Conservation (phyloP, 2,888 invertebrate genomes). For the Cantharis flavilabris region DNA sequence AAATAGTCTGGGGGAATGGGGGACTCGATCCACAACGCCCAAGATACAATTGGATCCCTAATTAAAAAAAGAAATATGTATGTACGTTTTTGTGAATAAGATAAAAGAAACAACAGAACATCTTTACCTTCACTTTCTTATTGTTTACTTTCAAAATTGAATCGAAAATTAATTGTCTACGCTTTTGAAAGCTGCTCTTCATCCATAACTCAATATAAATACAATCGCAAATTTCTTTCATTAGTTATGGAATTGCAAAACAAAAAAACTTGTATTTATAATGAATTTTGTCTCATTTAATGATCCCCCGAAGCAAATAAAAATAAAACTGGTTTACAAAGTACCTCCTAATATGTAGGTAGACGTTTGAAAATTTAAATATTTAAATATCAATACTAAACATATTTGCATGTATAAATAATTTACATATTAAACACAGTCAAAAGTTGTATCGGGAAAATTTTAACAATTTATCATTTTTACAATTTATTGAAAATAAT, state of each 20-base stretch:
- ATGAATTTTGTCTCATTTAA: slow-evolving; percentile 3
- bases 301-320: background rate
- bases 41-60: background rate
- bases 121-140: background rate
- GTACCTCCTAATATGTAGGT: slow-evolving; percentile 2
- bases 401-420: background rate
- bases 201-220: background rate
- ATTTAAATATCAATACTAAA: background rate
- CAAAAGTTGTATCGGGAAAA: background rate
- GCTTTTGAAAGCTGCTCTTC: background rate
- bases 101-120: background rate
- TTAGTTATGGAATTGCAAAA: background rate
- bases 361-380: slow-evolving; percentile 3
- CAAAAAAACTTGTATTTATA: slow-evolving; percentile 3
- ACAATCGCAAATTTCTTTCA: background rate
- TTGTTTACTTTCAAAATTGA: background rate
- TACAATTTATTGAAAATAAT: background rate
- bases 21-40: background rate
- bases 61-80: background rate
- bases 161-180: background rate
- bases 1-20: background rate
- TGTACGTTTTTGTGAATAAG: background rate
- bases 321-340: background rate
- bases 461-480: background rate
- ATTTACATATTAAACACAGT: background rate